Conservation (phyloP, 2,797 vertebrate species). For the Pseudochirops corinnae region DNA sequence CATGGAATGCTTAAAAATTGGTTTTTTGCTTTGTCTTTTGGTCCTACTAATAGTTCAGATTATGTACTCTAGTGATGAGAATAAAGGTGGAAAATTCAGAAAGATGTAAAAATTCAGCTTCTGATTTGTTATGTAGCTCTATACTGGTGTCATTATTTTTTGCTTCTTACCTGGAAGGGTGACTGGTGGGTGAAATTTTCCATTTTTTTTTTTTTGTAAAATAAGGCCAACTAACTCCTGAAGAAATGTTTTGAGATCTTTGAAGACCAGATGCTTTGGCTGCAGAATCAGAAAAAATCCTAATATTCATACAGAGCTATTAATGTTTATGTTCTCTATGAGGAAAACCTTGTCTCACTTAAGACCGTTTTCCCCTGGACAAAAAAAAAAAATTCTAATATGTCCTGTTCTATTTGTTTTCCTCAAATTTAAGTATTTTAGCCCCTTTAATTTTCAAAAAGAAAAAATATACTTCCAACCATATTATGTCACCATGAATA, state of each 20-base stretch:
- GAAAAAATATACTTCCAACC: neutral
- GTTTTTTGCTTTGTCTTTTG: neutral
- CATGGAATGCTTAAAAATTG: constrained; percentile 14
- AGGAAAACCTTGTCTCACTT: constrained; percentile 55
- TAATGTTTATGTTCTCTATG: constrained; percentile 39
- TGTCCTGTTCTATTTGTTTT: constrained; percentile 12
- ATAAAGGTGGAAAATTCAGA: neutral
- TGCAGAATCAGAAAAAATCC: constrained; percentile 32
- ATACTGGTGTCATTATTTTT: neutral
- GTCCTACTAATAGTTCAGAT: constrained; percentile 13
- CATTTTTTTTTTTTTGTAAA: constrained; percentile 4
- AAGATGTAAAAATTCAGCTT: neutral
- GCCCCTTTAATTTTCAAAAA: constrained; percentile 17
- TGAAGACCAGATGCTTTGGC: neutral
- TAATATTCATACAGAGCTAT: constrained; percentile 12
- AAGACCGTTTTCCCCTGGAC: constrained; percentile 41
- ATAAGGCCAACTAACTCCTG: neutral
- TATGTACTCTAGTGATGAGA: constrained; percentile 24
- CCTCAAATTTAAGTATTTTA: constrained; percentile 19
- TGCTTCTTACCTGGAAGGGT: constrained; percentile 16
- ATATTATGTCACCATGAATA: neutral
- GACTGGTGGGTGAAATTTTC: neutral
- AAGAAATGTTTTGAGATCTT: neutral
- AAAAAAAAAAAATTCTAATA: constrained; percentile 42
- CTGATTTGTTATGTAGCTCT: neutral